phyloP scores from a whole-genome alignment of 2,797 vertebrate genomes.

The Gephyroberyx darwinii region DNA sequence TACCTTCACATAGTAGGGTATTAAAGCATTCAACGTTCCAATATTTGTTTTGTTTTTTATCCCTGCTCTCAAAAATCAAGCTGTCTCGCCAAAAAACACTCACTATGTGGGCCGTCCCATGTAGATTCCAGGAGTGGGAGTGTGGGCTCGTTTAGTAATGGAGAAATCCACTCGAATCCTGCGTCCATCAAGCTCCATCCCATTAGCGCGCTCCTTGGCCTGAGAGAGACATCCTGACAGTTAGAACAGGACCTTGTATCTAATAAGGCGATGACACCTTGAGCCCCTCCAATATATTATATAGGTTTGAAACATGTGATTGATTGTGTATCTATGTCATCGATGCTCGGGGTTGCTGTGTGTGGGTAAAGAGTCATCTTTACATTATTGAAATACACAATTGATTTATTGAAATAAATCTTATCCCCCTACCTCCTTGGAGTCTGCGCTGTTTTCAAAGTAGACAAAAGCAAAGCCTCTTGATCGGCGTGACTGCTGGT shows the following conservation, averaged over 20 bases:
- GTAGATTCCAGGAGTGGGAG: slow-evolving; percentile 97
- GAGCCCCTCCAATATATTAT: too few species aligned
- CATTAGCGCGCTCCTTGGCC: slow-evolving; percentile 97
- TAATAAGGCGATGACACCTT: not conserved
- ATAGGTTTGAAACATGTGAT: too few species aligned
- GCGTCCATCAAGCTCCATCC: slow-evolving; percentile 97
- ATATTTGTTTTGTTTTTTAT: too few species aligned
- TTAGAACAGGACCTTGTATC: not conserved
- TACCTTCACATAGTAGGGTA: not conserved
- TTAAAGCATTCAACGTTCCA: not conserved
- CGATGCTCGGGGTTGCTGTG: too few species aligned
- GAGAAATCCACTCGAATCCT: slow-evolving; percentile 96
- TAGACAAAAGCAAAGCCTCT: slow-evolving; percentile 97
- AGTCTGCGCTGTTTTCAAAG: slow-evolving; percentile 94
- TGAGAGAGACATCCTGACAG: slow-evolving; percentile 58
- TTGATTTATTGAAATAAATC: too few species aligned
- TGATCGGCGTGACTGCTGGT: slow-evolving; percentile 96
- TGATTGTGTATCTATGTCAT: too few species aligned
- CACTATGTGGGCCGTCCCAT: slow-evolving; percentile 98
- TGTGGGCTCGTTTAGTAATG: slow-evolving; percentile 96
- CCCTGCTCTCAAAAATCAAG: not conserved
- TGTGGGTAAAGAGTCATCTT: too few species aligned
- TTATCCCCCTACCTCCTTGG: slow-evolving; percentile 87
- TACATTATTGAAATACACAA: not conserved
- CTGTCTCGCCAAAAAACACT: slow-evolving; percentile 67